Percentiles rank a stretch among this genome's conserved stretches.
phyloP scores from a whole-genome alignment of 2,797 vertebrate species.

The Taeniopygia guttata region DNA sequence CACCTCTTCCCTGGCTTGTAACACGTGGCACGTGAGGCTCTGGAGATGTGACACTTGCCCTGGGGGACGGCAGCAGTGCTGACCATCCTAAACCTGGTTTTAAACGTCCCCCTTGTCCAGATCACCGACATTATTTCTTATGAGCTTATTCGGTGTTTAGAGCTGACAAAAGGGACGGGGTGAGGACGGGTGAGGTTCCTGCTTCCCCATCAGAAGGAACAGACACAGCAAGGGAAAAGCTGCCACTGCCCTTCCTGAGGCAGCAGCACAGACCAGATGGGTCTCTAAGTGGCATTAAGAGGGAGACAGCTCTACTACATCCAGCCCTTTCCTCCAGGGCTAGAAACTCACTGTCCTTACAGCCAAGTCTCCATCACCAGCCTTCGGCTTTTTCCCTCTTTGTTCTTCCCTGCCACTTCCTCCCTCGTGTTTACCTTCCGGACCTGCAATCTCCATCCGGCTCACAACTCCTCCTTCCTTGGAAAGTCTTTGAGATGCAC shows the following conservation, averaged over 20 bases:
- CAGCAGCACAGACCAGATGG: background rate
- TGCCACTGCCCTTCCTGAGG: background rate
- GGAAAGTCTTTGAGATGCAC: background rate
- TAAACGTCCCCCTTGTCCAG: background rate
- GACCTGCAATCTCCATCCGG: background rate
- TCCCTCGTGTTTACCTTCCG: background rate
- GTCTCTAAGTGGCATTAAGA: background rate
- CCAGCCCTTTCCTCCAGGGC: background rate
- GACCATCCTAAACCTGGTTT: background rate
- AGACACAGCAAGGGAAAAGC: background rate
- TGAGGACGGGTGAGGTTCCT: background rate
- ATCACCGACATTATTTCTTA: background rate
- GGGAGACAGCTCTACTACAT: background rate
- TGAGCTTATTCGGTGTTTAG: background rate
- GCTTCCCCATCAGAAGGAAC: background rate
- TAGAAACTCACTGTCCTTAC: background rate
- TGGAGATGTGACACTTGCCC: background rate
- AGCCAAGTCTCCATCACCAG: background rate
- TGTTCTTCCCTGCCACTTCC: background rate
- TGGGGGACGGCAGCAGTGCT: background rate
- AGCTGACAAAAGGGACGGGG: background rate
- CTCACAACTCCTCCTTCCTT: background rate
- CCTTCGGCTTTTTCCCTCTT: background rate
- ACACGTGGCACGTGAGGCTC: background rate
- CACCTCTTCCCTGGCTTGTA: background rate